These are phyloP conservation scores for Phaethon lepturus DNA, from an alignment of 2,113 vertebrate species.

Conservation along the genomic window DNA sequence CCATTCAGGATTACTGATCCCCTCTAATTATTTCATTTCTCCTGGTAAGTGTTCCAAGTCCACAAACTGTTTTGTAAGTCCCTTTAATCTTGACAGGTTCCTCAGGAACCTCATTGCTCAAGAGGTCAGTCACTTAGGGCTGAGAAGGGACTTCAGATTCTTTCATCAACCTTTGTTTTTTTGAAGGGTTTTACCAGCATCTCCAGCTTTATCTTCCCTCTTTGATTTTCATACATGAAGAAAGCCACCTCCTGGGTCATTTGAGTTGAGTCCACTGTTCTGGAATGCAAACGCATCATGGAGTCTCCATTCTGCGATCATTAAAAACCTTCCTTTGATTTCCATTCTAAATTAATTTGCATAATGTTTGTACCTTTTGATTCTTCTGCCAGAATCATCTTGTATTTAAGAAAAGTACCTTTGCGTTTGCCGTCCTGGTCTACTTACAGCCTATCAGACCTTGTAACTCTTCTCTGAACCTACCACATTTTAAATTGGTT, in stretches of 20 bases:
- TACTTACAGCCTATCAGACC: not conserved
- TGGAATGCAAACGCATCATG: not conserved
- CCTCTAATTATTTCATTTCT: not conserved
- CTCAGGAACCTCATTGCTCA: not conserved
- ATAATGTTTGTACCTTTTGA: not conserved
- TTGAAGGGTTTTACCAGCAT: not conserved
- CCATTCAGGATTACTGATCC: not conserved
- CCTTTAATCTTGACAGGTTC: not conserved
- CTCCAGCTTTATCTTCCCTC: not conserved
- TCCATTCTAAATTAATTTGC: not conserved
- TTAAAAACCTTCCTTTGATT: not conserved
- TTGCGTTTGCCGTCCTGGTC: not conserved
- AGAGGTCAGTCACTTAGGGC: not conserved
- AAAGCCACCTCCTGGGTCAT: not conserved
- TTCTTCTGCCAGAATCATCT: not conserved
- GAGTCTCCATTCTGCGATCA: rapidly evolving
- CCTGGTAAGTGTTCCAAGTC: not conserved
- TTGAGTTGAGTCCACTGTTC: not conserved
- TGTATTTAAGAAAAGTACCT: not conserved
- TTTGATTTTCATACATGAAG: not conserved
- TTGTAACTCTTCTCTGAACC: not conserved
- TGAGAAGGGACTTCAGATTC: not conserved
- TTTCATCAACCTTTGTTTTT: not conserved
- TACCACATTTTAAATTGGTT: not conserved
- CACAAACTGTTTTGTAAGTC: not conserved